Evolutionary conservation across 2,113 vertebrate genomes (phyloP).

Genomic region (Emydura subglobosa): DNA sequence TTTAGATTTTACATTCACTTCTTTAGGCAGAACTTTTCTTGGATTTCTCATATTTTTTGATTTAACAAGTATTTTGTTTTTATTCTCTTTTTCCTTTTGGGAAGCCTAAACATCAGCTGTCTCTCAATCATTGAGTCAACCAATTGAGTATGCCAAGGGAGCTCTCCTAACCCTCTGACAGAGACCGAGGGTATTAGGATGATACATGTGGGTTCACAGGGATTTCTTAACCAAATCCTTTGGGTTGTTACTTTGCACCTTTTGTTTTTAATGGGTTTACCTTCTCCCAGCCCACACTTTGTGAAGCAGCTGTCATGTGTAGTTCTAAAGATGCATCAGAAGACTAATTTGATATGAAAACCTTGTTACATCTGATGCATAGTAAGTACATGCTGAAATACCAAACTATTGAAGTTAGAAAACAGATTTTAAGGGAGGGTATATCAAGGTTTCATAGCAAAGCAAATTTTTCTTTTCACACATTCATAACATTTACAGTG

Average conservation of each 20-base stretch:
- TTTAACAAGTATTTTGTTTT: neutral
- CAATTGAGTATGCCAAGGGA: neutral
- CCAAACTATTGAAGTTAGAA: neutral
- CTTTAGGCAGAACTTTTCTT: neutral
- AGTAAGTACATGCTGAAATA: neutral
- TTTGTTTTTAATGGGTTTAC: neutral
- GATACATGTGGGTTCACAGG: neutral
- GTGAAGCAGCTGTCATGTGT: neutral
- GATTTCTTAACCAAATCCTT: neutral
- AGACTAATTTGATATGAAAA: neutral
- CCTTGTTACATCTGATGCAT: neutral
- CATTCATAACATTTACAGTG: neutral
- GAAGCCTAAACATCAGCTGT: neutral
- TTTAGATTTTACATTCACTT: neutral
- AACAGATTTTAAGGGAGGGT: neutral
- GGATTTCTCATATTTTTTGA: neutral
- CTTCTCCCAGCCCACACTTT: neutral
- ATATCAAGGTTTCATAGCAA: neutral
- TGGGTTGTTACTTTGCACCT: neutral
- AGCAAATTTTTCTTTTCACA: neutral
- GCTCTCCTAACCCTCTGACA: neutral
- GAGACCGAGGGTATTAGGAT: neutral
- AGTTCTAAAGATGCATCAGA: neutral
- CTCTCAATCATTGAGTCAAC: neutral
- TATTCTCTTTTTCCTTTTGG: neutral